Base-by-base conservation (phyloP, 2,888 invertebrate species). In the Mantis religiosa region DNA sequence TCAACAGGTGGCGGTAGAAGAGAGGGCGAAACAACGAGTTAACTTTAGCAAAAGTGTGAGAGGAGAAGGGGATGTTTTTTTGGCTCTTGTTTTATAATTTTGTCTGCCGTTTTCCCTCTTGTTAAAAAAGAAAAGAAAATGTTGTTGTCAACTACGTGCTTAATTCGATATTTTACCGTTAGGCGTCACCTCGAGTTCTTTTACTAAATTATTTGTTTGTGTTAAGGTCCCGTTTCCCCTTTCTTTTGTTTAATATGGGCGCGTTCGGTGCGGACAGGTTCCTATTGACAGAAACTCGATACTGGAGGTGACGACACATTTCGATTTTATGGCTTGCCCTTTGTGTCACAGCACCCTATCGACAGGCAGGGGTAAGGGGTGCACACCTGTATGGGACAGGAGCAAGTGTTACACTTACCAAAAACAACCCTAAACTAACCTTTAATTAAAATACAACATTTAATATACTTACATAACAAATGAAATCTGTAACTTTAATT, bases 1-100 rank as follows among this genome's bases (percentile, higher is more conserved):
- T 89, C 89, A 85, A 89, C 89, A 89, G 89, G 89, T 89, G 87
- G 89, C 34, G 82, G 85, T n/a, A 28, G 30, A 4, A 30, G 87
- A 8, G 28, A 25, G 25, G 81, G 86, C 28, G 30, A 28, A 34
- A 82, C 25, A 25, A 87, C 34, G 30, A 82, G 87, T 87, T 87
- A 87, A 82, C 82, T 87, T 87, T 20, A 82, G 82, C 82, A 34
- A 87, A 87, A 34, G 34, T 41, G 84, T n/a, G 83, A 83, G 83
- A 27, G 27, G 28, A 84, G 27, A 7, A 14, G 30, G 47, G 20
- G 85, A 27, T n/a, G 28, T 71, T 20, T 71, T 71, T 71, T 71
- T 20, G 54, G 54, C 54, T 20, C 54, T 71, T 71, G 54, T 71
- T 71, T 71, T 71, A 71, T 71, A 71, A 71, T 71, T 71, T 71